Evolutionary conservation across 2,113 vertebrate species (phyloP).

Genomic region (Morphnarchus princeps): DNA sequence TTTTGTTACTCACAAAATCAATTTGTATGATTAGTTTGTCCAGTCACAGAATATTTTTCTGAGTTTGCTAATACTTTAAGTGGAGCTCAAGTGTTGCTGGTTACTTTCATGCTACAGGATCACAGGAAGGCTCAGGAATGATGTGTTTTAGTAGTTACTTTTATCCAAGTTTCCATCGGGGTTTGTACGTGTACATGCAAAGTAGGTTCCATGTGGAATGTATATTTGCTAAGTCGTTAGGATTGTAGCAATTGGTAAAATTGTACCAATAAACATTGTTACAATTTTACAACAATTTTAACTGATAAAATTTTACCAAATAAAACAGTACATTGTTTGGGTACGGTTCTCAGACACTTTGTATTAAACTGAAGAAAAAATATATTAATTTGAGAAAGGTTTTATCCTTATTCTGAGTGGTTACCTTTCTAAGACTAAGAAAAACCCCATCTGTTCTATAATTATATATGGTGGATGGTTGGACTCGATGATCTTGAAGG

Average conservation of each 20-base stretch:
- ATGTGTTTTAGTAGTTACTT: neutral
- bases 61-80: neutral
- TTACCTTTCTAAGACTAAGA: neutral
- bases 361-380: neutral
- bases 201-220: accelerated
- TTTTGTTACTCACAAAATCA: neutral
- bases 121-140: neutral
- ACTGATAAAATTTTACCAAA: neutral
- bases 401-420: neutral
- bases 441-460: neutral
- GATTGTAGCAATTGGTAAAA: neutral
- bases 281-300: neutral
- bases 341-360: neutral
- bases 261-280: neutral
- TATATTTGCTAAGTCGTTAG: neutral
- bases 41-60: neutral
- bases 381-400: neutral
- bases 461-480: neutral
- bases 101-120: neutral
- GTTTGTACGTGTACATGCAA: neutral
- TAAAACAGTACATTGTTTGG: neutral
- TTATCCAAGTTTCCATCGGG: neutral
- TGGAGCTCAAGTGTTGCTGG: neutral
- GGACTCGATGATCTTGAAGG: too few species aligned
- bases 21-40: neutral